Evolutionary conservation across 2,797 vertebrate species (phyloP).

Genomic region (Esox masquinongy): DNA sequence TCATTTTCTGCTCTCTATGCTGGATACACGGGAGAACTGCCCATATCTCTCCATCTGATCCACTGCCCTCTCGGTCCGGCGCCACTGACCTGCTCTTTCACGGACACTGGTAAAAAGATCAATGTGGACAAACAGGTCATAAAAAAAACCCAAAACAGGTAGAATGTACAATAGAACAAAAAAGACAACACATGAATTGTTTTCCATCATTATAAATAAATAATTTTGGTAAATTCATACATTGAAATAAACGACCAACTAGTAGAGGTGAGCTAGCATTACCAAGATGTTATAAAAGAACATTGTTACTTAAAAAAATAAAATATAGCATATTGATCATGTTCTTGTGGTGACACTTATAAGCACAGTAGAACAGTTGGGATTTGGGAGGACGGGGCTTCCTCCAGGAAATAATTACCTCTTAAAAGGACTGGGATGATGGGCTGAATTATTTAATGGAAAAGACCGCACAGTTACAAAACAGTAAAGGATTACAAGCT

Average conservation of each 20-base stretch:
- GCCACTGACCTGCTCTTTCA: slow-evolving; percentile 15
- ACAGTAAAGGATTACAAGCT: background rate
- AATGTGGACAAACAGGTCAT: slow-evolving; percentile 51
- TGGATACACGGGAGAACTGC: slow-evolving; percentile 64
- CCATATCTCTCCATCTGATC: background rate
- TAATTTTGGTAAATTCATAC: slow-evolving; percentile 69
- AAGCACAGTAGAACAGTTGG: slow-evolving; percentile 25
- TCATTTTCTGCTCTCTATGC: slow-evolving; percentile 65
- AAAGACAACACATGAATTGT: slow-evolving; percentile 54
- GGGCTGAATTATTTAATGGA: background rate
- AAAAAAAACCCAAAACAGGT: slow-evolving; percentile 46
- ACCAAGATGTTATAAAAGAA: slow-evolving; percentile 63
- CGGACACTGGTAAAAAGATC: slow-evolving; percentile 42
- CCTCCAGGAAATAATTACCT: background rate
- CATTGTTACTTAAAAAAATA: slow-evolving; percentile 23
- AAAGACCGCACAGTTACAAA: background rate
- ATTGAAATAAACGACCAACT: slow-evolving; percentile 58
- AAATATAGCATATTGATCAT: slow-evolving; percentile 37
- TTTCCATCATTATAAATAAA: slow-evolving; percentile 80
- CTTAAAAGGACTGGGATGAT: background rate
- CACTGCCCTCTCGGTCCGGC: background rate
- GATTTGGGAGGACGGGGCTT: slow-evolving; percentile 3
- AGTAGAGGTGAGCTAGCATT: slow-evolving; percentile 51
- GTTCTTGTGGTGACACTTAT: slow-evolving; percentile 41
- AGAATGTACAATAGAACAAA: slow-evolving; percentile 50